Evolutionary conservation across 2,888 invertebrate genomes (phyloP).

Genomic region (Herminia tarsipennalis): DNA sequence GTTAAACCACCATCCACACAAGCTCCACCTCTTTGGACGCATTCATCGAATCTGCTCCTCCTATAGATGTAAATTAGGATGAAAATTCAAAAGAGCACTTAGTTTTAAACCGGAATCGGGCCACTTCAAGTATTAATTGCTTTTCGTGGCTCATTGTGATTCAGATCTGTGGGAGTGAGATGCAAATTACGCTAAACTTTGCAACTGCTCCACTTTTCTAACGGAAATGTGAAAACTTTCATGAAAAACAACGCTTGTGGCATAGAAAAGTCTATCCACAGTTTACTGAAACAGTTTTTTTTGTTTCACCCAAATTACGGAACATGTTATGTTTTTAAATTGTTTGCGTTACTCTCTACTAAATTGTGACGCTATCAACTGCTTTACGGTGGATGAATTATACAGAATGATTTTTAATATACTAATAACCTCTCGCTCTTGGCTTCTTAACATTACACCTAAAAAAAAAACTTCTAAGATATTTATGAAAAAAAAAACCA

Average conservation of each 20-base stretch:
- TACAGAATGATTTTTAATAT: no score
- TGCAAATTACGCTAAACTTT: conserved; percentile 81
- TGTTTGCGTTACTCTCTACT: not conserved
- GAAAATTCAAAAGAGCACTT: conserved; percentile 82
- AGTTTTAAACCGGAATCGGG: conserved; percentile 79
- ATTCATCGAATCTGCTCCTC: conserved; percentile 51
- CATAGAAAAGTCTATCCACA: conserved; percentile 57
- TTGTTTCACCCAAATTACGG: conserved; percentile 19
- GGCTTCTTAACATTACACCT: no score
- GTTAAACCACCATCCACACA: conserved; percentile 27
- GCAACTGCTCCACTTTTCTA: conserved; percentile 79
- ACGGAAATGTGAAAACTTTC: conserved; percentile 77
- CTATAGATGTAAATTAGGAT: conserved; percentile 69
- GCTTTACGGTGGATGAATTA: no score
- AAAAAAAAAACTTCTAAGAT: no score
- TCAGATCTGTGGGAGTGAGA: conserved; percentile 78
- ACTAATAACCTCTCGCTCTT: no score
- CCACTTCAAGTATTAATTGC: conserved; percentile 84
- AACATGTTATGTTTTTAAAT: conserved; percentile 17
- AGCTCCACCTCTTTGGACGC: conserved; percentile 25
- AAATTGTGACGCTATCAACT: no score
- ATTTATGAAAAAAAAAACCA: no score
- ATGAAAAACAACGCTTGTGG: conserved; percentile 67
- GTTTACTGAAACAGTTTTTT: conserved; percentile 43
- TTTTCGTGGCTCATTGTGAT: conserved; percentile 83